phyloP scores from a whole-genome alignment of 53 echinoderm and acorn worm species.

The Apostichopus leukothele region DNA sequence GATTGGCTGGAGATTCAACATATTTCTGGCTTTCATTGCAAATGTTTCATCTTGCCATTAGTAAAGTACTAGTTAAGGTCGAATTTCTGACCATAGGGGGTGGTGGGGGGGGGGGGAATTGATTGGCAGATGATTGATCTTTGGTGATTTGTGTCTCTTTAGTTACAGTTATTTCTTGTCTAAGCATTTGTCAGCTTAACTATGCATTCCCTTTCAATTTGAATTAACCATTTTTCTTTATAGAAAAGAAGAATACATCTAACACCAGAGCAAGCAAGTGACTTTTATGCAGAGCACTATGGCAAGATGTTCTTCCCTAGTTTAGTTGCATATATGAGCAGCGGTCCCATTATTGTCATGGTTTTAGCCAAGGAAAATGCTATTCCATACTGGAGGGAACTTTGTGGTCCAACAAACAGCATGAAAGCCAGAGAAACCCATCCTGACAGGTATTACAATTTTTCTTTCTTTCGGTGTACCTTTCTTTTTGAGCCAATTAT shows the following conservation, averaged over 20 bases:
- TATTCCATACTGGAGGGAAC: conserved; percentile 91
- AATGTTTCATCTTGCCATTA: too few relatives aligned
- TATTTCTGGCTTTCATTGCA: too few relatives aligned
- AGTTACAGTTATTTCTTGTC: too few relatives aligned
- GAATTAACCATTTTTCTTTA: not conserved
- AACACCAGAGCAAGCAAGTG: conserved; percentile 97
- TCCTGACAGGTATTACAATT: conserved; percentile 77
- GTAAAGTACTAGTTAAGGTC: too few relatives aligned
- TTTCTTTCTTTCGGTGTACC: too few relatives aligned
- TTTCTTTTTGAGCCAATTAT: not conserved
- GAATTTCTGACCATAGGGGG: too few relatives aligned
- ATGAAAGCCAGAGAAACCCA: conserved; percentile 95
- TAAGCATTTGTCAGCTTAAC: too few relatives aligned
- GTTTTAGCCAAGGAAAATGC: conserved; percentile 90
- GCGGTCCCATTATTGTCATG: conserved; percentile 98
- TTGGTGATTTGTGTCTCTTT: too few relatives aligned
- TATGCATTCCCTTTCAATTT: too few relatives aligned
- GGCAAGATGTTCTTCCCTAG: conserved; percentile 99
- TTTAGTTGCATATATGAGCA: conserved; percentile 99
- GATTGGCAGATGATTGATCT: too few relatives aligned
- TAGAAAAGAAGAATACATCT: conserved; percentile 94
- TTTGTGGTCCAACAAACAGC: conserved; percentile 91
- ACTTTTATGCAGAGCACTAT: conserved; percentile 97
- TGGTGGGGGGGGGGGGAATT: too few relatives aligned
- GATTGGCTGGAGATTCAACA: too few relatives aligned